A percentile compares a stretch with the other conserved stretches of the same genome.
Evolutionary conservation across 2,797 vertebrate genomes (phyloP).

Genomic region (Monodelphis domestica): DNA sequence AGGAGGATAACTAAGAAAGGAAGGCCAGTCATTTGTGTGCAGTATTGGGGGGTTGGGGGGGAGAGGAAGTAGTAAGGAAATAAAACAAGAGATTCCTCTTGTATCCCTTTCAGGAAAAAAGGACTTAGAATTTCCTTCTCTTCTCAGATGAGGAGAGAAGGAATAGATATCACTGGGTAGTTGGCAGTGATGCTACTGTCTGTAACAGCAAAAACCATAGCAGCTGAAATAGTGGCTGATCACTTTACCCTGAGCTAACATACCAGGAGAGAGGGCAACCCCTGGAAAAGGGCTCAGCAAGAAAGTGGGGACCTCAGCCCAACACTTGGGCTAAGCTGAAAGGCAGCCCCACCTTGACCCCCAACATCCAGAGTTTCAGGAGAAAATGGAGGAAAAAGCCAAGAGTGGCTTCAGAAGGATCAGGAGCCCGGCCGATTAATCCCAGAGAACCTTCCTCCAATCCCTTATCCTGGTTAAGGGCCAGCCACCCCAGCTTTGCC

Average conservation of each 20-base stretch:
- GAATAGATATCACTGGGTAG: background rate
- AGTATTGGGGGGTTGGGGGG: no score
- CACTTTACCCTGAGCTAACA: background rate
- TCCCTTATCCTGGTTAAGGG: constrained; percentile 27
- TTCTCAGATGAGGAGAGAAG: constrained; percentile 21
- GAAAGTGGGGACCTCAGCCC: background rate
- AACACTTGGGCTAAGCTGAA: constrained; percentile 9
- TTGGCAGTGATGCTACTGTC: background rate
- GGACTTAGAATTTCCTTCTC: background rate
- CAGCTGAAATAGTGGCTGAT: background rate
- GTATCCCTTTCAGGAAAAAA: background rate
- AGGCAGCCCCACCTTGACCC: background rate
- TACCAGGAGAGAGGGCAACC: background rate
- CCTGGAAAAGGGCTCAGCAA: constrained; percentile 11
- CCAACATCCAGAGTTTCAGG: constrained; percentile 35
- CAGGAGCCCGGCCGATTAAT: constrained; percentile 51
- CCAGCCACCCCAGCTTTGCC: constrained; percentile 47
- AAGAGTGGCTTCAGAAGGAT: constrained; percentile 33
- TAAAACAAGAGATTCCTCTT: background rate
- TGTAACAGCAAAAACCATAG: background rate
- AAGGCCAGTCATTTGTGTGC: background rate
- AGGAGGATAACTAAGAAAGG: background rate
- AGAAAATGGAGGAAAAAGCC: constrained; percentile 35
- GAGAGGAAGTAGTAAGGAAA: background rate
- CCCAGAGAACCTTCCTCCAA: constrained; percentile 33